These are phyloP conservation scores for Cephalotes varians DNA, from an alignment of 2,888 invertebrate species.

Conservation along the genomic window DNA sequence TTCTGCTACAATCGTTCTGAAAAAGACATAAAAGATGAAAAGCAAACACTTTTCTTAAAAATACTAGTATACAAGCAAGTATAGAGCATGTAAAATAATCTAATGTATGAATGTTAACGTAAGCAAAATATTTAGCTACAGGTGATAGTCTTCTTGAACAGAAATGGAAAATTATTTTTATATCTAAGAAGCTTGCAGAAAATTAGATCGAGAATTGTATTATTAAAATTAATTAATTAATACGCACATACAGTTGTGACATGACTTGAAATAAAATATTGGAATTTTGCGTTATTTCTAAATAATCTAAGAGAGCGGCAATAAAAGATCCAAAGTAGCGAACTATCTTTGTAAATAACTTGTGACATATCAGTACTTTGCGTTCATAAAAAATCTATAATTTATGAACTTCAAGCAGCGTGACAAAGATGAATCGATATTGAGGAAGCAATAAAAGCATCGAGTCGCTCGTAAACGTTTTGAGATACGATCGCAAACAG, in stretches of 20 bases:
- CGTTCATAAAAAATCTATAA: background rate
- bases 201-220: background rate
- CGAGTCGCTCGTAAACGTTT: slow-evolving; percentile 58
- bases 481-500: slow-evolving; percentile 49
- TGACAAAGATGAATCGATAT: slow-evolving; percentile 15
- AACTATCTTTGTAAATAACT: background rate
- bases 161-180: background rate
- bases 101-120: background rate
- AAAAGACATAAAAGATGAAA: background rate
- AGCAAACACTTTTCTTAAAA: background rate
- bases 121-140: background rate
- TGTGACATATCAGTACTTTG: background rate
- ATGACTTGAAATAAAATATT: background rate
- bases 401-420: slow-evolving; percentile 10
- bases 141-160: background rate
- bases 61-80: background rate
- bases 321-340: background rate
- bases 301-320: background rate
- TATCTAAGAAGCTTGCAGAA: background rate
- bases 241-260: background rate
- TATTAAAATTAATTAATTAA: slow-evolving; percentile 10
- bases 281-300: background rate
- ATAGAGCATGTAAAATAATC: background rate
- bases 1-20: background rate
- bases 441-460: slow-evolving; percentile 46